phyloP scores from a whole-genome alignment of 2,113 vertebrate genomes.

The Lasiurus cinereus region DNA sequence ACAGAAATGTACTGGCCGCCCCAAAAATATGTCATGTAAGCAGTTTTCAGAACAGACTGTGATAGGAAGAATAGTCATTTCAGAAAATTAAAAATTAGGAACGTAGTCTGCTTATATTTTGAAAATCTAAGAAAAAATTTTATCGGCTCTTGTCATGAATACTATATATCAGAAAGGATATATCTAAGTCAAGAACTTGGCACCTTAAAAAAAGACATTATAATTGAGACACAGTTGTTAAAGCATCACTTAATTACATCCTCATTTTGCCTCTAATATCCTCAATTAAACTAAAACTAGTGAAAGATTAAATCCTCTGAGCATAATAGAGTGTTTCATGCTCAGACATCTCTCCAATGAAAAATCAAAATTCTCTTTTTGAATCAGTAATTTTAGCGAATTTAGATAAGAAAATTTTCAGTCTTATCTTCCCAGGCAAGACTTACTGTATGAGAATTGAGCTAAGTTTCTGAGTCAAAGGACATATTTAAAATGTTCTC shows the following conservation, averaged over 20 bases:
- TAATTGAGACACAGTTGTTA: slow-evolving; percentile 27
- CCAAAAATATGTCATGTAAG: slow-evolving; percentile 35
- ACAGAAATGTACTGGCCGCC: slow-evolving; percentile 14
- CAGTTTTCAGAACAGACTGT: slow-evolving; percentile 20
- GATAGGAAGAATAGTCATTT: slow-evolving; percentile 10
- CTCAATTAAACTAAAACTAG: slow-evolving; percentile 49
- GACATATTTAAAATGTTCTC: not conserved
- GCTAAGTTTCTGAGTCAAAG: slow-evolving; percentile 14
- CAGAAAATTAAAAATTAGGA: slow-evolving; percentile 49
- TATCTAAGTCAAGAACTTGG: slow-evolving; percentile 23
- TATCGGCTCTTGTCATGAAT: slow-evolving; percentile 1
- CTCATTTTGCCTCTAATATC: not conserved
- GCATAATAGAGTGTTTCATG: not conserved
- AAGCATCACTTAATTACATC: slow-evolving; percentile 32
- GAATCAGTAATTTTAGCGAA: slow-evolving; percentile 41
- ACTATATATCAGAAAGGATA: not conserved
- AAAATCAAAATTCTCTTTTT: slow-evolving; percentile 45
- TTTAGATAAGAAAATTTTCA: slow-evolving; percentile 54
- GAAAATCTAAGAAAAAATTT: not conserved
- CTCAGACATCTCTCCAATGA: not conserved
- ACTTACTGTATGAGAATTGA: slow-evolving; percentile 33
- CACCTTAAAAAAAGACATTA: not conserved
- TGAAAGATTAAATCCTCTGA: slow-evolving; percentile 50
- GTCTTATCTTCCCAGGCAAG: slow-evolving; percentile 5
- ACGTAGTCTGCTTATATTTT: slow-evolving; percentile 40